Evolutionary conservation across 2,797 vertebrate genomes (phyloP).

Genomic region (Lepilemur septentrionalis): DNA sequence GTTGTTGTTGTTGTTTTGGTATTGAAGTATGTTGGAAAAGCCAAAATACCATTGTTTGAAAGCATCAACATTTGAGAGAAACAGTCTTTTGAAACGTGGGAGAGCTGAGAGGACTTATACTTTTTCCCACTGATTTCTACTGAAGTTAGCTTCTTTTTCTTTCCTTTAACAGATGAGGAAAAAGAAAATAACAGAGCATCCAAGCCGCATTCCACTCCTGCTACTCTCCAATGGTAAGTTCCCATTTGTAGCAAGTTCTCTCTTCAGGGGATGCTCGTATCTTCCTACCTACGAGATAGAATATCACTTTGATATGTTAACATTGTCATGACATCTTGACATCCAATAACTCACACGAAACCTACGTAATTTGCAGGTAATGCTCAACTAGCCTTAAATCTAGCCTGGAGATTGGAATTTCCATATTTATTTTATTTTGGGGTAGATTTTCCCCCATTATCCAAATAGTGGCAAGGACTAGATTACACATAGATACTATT

Average conservation of each 20-base stretch:
- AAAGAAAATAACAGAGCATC: constrained; percentile 99
- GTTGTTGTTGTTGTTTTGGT: too few species aligned
- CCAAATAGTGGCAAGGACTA: neutral
- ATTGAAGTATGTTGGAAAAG: neutral
- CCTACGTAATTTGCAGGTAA: neutral
- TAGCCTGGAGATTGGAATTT: neutral
- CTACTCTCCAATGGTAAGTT: constrained; percentile 97
- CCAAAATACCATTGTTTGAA: neutral
- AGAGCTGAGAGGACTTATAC: neutral
- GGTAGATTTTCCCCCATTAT: neutral
- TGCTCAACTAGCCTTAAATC: neutral
- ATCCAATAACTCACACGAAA: neutral
- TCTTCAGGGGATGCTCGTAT: neutral
- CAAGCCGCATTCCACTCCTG: constrained; percentile 98
- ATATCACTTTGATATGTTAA: neutral
- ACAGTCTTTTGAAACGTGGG: neutral
- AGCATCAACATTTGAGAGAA: neutral
- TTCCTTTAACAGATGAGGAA: constrained; percentile 93
- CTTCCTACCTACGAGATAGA: neutral
- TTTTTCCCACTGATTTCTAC: constrained; percentile 42
- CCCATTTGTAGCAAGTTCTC: neutral
- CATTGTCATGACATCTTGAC: neutral
- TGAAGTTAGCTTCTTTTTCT: constrained; percentile 69
- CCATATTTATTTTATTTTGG: neutral
- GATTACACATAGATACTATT: neutral